These are phyloP conservation scores for Himalopsyche tibetana DNA, from an alignment of 2,888 invertebrate genomes.

Conservation along the genomic window DNA sequence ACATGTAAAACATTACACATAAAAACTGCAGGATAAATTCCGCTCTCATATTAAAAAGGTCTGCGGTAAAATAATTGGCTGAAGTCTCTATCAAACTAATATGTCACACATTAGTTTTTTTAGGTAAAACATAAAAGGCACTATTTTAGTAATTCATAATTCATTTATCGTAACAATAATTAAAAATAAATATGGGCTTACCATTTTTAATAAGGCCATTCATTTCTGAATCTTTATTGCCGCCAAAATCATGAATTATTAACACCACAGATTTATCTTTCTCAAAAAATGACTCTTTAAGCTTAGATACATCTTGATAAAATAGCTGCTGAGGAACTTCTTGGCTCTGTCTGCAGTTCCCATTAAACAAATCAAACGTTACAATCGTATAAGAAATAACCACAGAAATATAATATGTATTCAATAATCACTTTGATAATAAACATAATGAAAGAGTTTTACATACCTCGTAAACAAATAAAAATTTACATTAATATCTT, in stretches of 20 bases:
- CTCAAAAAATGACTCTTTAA: background rate
- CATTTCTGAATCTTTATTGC: conserved; percentile 32
- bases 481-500: conserved; percentile 22
- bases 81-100: no score
- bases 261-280: background rate
- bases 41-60: no score
- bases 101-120: no score
- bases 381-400: background rate
- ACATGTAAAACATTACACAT: background rate
- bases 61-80: no score
- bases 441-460: background rate
- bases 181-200: background rate
- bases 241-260: background rate
- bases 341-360: background rate
- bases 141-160: no score
- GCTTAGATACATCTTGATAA: background rate
- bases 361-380: background rate
- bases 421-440: background rate
- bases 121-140: no score
- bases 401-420: background rate
- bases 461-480: conserved; percentile 46
- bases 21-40: no score
- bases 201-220: conserved; percentile 1
- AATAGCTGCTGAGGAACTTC: background rate
- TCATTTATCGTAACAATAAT: no score